Percentiles rank a stretch among this genome's conserved stretches.
phyloP scores from a whole-genome alignment of 2,797 vertebrate species.

The Melanotaenia pygmaea region DNA sequence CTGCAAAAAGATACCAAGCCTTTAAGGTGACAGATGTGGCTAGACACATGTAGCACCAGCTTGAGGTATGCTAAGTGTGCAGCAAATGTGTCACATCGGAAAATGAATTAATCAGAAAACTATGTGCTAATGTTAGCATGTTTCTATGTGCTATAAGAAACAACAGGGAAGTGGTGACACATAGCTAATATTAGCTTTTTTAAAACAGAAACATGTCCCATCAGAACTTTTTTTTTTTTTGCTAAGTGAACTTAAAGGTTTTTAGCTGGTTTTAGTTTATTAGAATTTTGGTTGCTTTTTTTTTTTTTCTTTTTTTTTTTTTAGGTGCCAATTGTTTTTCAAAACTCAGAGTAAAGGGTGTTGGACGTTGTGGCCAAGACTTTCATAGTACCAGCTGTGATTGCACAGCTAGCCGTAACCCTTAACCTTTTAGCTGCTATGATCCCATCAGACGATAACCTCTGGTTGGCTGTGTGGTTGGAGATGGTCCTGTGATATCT shows the following conservation, averaged over 20 bases:
- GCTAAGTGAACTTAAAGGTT: background rate
- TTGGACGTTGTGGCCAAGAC: background rate
- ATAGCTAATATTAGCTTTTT: background rate
- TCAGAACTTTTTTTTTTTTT: background rate
- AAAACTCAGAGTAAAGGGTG: background rate
- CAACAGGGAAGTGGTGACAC: background rate
- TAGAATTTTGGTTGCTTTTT: background rate
- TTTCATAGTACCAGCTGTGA: background rate
- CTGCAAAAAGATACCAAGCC: background rate
- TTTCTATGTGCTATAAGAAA: background rate
- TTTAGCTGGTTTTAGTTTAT: background rate
- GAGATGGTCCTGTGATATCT: background rate
- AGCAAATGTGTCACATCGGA: background rate
- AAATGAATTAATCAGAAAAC: background rate
- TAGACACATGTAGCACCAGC: background rate
- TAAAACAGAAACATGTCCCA: background rate
- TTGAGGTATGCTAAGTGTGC: background rate
- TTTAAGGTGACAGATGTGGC: background rate
- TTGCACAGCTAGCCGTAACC: background rate
- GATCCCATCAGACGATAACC: background rate
- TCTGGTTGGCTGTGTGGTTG: background rate
- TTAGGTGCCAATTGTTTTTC: background rate
- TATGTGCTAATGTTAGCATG: background rate
- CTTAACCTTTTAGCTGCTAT: background rate
- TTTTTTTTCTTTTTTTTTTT: accelerated